A percentile compares a stretch with the other conserved stretches of the same genome.
Conservation (phyloP, 2,797 vertebrate species). For the Otolemur crassicaudatus region DNA sequence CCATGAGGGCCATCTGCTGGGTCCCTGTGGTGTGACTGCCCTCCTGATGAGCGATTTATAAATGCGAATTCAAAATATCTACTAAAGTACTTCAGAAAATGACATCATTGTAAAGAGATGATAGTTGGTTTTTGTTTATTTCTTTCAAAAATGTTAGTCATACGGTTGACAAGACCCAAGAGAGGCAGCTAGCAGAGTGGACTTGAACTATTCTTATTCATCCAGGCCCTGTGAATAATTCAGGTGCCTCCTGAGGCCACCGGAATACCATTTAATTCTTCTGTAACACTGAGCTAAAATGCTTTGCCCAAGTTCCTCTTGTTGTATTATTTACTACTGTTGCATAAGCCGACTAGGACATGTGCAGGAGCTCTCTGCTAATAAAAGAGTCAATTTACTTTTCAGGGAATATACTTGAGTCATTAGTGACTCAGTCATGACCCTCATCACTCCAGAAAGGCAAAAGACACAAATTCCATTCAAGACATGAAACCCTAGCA, state of each 20-base stretch:
- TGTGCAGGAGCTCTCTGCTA: neutral
- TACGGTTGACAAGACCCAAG: constrained; percentile 6
- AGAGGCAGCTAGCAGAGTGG: neutral
- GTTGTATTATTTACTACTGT: constrained; percentile 72
- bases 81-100: constrained; percentile 56
- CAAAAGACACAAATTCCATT: constrained; percentile 20
- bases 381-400: constrained; percentile 58
- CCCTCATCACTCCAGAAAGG: neutral
- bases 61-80: constrained; percentile 38
- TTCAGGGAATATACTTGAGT: constrained; percentile 6
- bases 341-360: constrained; percentile 52
- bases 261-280: constrained; percentile 76
- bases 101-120: neutral
- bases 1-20: neutral
- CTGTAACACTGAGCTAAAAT: constrained; percentile 65
- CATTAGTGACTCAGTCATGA: constrained; percentile 26
- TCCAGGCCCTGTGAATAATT: constrained; percentile 69
- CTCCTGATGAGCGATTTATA: neutral
- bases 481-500: constrained; percentile 17
- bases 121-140: constrained; percentile 39
- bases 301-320: constrained; percentile 66
- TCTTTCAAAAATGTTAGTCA: constrained; percentile 17
- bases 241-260: constrained; percentile 55
- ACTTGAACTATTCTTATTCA: constrained; percentile 47
- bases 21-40: neutral